A percentile compares a stretch with the other conserved stretches of the same genome.
phyloP scores from a whole-genome alignment of 2,113 vertebrate genomes.

The Syrmaticus mikado region DNA sequence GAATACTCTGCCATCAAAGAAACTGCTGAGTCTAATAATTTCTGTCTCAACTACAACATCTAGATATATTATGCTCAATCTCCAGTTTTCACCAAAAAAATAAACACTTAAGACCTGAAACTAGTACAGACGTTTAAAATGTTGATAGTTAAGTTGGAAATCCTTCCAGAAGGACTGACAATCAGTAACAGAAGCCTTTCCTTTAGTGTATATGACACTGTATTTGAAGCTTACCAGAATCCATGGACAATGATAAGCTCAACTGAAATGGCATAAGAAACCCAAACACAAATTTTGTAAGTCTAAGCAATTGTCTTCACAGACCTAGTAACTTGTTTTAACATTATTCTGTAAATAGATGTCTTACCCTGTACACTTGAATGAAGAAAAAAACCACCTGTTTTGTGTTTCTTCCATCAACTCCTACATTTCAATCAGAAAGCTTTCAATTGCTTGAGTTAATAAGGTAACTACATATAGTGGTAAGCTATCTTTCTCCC shows the following conservation, averaged over 20 bases:
- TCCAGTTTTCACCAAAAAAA: not conserved
- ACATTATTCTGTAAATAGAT: not conserved
- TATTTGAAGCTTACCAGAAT: not conserved
- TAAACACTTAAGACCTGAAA: not conserved
- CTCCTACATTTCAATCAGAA: not conserved
- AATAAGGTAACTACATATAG: slow-evolving; percentile 10
- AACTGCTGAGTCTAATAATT: not conserved
- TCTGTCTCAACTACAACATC: not conserved
- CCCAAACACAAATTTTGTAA: not conserved
- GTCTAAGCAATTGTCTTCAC: not conserved
- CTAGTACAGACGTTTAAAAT: not conserved
- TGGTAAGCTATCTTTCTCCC: not conserved
- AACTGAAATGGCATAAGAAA: not conserved
- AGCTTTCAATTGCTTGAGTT: not conserved
- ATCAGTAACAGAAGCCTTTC: not conserved
- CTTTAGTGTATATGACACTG: not conserved
- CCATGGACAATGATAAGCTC: not conserved
- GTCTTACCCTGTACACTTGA: not conserved
- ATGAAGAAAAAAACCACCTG: not conserved
- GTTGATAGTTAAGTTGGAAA: not conserved
- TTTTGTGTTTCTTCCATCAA: not conserved
- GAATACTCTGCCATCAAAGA: not conserved
- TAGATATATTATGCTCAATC: not conserved
- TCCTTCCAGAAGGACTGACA: not conserved
- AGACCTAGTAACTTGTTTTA: not conserved